A percentile compares a stretch with the other conserved stretches of the same genome.
These are phyloP conservation scores for Chironomus riparius DNA, from an alignment of 2,888 invertebrate genomes.

Conservation along the genomic window DNA sequence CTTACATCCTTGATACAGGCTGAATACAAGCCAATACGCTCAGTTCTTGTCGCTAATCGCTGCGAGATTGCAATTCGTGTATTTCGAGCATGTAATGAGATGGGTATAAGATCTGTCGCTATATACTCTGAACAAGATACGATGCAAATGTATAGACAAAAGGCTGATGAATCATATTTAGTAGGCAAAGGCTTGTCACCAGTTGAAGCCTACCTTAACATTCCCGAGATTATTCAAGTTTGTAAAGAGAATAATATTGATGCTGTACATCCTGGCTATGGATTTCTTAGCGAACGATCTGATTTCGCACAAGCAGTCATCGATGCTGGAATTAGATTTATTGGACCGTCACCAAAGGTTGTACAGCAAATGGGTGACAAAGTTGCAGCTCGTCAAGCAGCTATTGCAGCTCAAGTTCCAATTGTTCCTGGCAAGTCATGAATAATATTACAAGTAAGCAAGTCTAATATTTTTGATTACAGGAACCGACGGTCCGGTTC, in stretches of 20 bases:
- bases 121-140: constrained; percentile 98
- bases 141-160: constrained; percentile 93
- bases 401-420: constrained; percentile 85
- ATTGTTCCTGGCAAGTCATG: constrained; percentile 61
- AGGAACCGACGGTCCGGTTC: constrained; percentile 79
- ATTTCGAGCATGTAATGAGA: constrained; percentile 93
- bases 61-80: constrained; percentile 98
- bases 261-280: constrained; percentile 43
- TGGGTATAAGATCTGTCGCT: constrained; percentile 94
- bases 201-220: constrained; percentile 94
- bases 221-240: constrained; percentile 91
- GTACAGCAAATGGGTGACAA: constrained; percentile 99
- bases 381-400: constrained; percentile 91
- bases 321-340: constrained; percentile 87
- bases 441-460: background rate
- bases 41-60: constrained; percentile 92
- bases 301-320: constrained; percentile 94
- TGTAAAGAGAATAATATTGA: constrained; percentile 88
- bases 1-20: too few relatives aligned
- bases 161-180: constrained; percentile 96
- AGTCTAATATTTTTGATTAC: too few relatives aligned
- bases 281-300: constrained; percentile 47
- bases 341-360: constrained; percentile 89
- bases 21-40: constrained; percentile 80
- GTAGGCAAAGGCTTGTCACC: constrained; percentile 93